phyloP scores from a whole-genome alignment of 2,113 vertebrate genomes.

The Danio rerio region DNA sequence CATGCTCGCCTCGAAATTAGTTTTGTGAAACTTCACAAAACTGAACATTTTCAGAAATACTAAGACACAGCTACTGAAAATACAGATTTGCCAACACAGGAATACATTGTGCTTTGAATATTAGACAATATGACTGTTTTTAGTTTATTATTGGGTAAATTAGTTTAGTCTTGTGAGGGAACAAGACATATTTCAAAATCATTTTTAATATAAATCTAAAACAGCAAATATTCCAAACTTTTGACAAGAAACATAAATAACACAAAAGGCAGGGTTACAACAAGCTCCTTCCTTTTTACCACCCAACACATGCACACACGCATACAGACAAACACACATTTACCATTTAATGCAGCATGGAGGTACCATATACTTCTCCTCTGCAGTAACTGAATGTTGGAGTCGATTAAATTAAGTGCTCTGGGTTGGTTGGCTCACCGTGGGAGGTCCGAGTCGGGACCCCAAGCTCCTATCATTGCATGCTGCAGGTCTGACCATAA shows the following conservation, averaged over 20 bases:
- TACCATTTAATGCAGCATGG: slow-evolving; percentile 45
- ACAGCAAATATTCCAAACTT: background rate
- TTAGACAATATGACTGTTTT: background rate
- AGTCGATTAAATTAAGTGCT: slow-evolving; percentile 58
- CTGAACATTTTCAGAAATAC: too few relatives aligned
- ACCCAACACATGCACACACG: slow-evolving; percentile 37
- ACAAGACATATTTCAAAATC: background rate
- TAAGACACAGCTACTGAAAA: background rate
- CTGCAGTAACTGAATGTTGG: slow-evolving; percentile 11
- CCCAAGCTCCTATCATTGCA: slow-evolving; percentile 44
- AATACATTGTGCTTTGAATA: too few relatives aligned
- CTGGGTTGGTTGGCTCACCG: slow-evolving; percentile 47
- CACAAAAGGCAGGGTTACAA: slow-evolving; percentile 1
- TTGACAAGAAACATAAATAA: background rate
- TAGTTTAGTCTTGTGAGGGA: background rate
- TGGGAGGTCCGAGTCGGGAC: slow-evolving; percentile 21
- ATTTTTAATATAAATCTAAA: background rate
- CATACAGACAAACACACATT: slow-evolving; percentile 42
- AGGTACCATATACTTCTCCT: slow-evolving; percentile 9
- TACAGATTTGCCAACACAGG: background rate
- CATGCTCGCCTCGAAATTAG: too few relatives aligned
- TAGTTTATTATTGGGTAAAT: background rate
- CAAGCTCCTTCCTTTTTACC: background rate
- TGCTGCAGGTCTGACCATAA: slow-evolving; percentile 34
- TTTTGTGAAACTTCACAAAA: too few relatives aligned